A percentile compares a stretch with the other conserved stretches of the same genome.
Conservation (phyloP, 1,140 invertebrate species). For the Drosophila subpulchrella region DNA sequence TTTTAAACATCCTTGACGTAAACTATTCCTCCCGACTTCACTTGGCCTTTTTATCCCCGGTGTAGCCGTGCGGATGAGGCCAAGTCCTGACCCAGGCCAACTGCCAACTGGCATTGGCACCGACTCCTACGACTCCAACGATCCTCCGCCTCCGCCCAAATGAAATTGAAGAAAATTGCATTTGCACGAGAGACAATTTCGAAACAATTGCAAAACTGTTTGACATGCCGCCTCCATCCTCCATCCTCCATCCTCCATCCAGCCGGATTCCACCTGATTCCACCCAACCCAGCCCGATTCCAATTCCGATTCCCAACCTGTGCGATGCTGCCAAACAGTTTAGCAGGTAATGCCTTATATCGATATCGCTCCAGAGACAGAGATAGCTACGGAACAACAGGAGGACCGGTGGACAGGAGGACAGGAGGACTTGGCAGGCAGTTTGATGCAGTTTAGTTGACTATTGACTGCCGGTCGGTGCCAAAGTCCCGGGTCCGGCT, state of each 20-base stretch:
- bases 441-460: conserved; percentile 79
- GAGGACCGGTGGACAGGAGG: background rate
- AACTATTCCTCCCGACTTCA: background rate
- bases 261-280: conserved; percentile 13
- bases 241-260: background rate
- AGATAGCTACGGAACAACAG: conserved; percentile 5
- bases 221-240: conserved; percentile 67
- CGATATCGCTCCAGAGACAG: conserved; percentile 61
- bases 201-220: conserved; percentile 83
- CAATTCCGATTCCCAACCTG: conserved; percentile 18
- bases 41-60: conserved; percentile 6
- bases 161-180: conserved; percentile 84
- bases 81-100: conserved; percentile 38
- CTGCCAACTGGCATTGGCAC: conserved; percentile 68
- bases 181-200: conserved; percentile 83
- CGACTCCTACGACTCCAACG: conserved; percentile 51
- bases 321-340: conserved; percentile 80
- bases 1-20: background rate
- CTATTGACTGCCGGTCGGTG: conserved; percentile 73
- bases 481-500: conserved; percentile 39
- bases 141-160: conserved; percentile 70
- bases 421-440: conserved; percentile 58
- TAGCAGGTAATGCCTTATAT: conserved; percentile 83
- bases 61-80: conserved; percentile 34
- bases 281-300: conserved; percentile 5